Conservation (phyloP, 2,113 vertebrate species). For the Bubo scandiacus region DNA sequence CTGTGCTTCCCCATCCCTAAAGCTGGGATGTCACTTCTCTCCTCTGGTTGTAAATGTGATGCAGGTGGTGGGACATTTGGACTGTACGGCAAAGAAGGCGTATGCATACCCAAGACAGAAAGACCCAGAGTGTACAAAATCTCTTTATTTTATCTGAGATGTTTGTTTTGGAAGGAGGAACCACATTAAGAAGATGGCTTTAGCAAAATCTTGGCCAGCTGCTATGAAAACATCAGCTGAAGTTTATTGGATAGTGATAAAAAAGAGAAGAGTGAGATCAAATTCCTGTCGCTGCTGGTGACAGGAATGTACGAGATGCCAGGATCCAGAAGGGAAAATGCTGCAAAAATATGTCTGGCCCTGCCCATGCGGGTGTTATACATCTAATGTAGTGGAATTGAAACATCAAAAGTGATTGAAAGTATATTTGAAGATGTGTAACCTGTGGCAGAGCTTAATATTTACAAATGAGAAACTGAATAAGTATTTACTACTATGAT, state of each 20-base stretch:
- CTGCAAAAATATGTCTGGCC: not conserved
- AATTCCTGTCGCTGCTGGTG: not conserved
- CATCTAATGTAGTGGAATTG: not conserved
- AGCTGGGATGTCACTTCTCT: not conserved
- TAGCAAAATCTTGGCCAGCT: not conserved
- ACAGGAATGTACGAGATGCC: accelerated
- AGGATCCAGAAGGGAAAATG: not conserved
- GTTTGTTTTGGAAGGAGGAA: not conserved
- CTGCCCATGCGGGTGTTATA: not conserved
- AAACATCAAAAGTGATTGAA: constrained; percentile 43
- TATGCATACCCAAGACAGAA: not conserved
- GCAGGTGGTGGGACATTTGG: not conserved
- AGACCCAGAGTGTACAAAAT: not conserved
- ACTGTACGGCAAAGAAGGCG: not conserved
- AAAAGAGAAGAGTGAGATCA: not conserved
- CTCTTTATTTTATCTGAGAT: not conserved
- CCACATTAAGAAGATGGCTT: not conserved
- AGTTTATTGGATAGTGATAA: not conserved
- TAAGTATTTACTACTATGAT: constrained; percentile 68
- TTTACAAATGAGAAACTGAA: constrained; percentile 70
- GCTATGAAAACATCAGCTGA: not conserved
- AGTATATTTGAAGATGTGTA: constrained; percentile 50
- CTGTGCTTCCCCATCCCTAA: not conserved
- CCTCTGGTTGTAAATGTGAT: not conserved
- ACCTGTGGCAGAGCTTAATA: constrained; percentile 43